Evolutionary conservation across 2,797 vertebrate genomes (phyloP).

Genomic region (Hylomyscus alleni): DNA sequence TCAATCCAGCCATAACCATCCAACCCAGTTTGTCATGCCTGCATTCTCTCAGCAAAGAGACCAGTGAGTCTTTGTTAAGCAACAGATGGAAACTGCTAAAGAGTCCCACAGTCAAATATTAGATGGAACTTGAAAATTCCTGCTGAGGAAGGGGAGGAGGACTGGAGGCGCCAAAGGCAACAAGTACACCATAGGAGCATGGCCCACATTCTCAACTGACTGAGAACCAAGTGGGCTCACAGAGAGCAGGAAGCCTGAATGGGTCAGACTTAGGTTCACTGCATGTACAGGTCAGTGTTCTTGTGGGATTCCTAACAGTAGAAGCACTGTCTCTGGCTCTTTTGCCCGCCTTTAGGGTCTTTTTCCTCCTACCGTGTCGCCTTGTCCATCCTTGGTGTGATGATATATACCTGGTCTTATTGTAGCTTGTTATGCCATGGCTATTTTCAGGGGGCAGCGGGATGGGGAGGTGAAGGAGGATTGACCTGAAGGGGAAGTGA

Average conservation of each 20-base stretch:
- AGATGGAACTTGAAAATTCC: too few relatives aligned
- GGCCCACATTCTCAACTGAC: not conserved
- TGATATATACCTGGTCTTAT: not conserved
- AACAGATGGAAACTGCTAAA: too few relatives aligned
- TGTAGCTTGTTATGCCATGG: not conserved
- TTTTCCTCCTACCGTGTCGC: not conserved
- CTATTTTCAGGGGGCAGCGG: not conserved
- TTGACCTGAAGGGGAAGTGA: not conserved
- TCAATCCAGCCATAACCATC: not conserved
- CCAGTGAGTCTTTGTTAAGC: too few relatives aligned
- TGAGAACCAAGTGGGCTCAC: not conserved
- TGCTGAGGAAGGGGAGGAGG: not conserved
- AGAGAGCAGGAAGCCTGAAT: not conserved
- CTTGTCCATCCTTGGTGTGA: not conserved
- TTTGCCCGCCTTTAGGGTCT: not conserved
- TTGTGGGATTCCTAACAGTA: not conserved
- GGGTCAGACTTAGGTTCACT: not conserved
- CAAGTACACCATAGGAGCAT: not conserved
- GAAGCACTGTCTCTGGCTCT: not conserved
- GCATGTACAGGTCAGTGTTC: not conserved
- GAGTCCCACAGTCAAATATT: not conserved
- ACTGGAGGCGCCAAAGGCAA: not conserved
- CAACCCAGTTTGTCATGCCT: not conserved
- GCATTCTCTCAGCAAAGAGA: not conserved
- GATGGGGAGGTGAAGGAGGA: not conserved